phyloP scores from a whole-genome alignment of 2,797 vertebrate species.

The Pipistrellus pipistrellus region DNA sequence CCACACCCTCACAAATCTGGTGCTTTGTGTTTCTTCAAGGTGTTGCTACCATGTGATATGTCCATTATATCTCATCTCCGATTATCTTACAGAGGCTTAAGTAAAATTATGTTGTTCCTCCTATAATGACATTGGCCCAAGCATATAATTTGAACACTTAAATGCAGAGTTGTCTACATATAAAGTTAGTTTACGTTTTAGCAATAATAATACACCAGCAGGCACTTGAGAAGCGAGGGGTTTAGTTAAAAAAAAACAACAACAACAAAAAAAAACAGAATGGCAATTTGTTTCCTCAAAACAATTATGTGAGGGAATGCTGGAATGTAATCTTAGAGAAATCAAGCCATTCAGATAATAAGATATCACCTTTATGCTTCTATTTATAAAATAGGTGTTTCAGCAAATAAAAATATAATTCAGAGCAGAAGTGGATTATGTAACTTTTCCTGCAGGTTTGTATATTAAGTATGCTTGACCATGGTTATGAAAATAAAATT shows the following conservation, averaged over 20 bases:
- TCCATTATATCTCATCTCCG: background rate
- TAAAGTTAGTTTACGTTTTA: slow-evolving; percentile 41
- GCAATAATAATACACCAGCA: background rate
- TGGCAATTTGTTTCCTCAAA: slow-evolving; percentile 9
- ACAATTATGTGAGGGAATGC: background rate
- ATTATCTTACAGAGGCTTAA: background rate
- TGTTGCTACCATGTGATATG: background rate
- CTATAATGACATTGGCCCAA: background rate
- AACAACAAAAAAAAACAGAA: slow-evolving; percentile 27
- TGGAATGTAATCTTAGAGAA: background rate
- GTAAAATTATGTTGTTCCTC: background rate
- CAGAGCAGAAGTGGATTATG: slow-evolving; percentile 10
- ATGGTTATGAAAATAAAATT: slow-evolving; percentile 26
- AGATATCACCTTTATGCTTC: background rate
- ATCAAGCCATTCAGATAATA: slow-evolving; percentile 54
- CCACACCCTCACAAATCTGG: slow-evolving; percentile 35
- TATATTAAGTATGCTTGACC: background rate
- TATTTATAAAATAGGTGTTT: slow-evolving; percentile 54
- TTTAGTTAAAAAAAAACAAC: background rate
- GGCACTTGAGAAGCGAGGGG: background rate
- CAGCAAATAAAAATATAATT: slow-evolving; percentile 49
- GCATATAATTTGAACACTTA: background rate
- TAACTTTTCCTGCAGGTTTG: background rate
- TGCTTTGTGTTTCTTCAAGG: slow-evolving; percentile 36
- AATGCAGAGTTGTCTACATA: background rate